Base-by-base conservation (phyloP, 2,797 vertebrate species). In the Philypnodon macrostomus region DNA sequence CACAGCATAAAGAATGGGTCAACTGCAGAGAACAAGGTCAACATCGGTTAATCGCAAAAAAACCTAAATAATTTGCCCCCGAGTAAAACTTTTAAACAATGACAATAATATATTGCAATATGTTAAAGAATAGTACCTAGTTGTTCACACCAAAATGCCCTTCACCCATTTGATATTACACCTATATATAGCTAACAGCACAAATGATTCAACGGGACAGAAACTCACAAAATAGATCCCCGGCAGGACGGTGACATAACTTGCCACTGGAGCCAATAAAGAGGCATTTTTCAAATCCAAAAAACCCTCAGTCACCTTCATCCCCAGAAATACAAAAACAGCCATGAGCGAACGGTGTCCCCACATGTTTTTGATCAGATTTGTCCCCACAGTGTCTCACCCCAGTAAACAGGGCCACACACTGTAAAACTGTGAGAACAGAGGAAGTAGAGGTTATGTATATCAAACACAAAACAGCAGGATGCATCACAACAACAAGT, bases 341-440 rank as follows among this genome's bases (percentile, higher is more conserved):
- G 58, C 72, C 63, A 29, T 45, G 36, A 53, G 70, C 55, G 47
- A 26, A 26, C 12, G 60, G 31, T 1, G 55, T 63, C 60, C 61
- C 23, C 13, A 29, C 46, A 29, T 0, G 7, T 18, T 45, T 68
- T 42, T 60, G 48, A 76, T 78, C 47, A 74, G 59, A 24, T 76
- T 65, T 63, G 58, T 59, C 56, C 41, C 56, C 44, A 53, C 46
- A 23, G 53, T 29, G 55, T 40, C 41, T 55, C 17, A 44, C 11
- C 24, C 42, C 37, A 29, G 37, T 39, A 54, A 68, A 69, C 49
- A 62, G 29, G 47, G 31, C 23, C 37, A 13, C 11, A 23, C 0
- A 15, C 37, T 44, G 23, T 19, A 30, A 15, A 51, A 30, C 29
- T 31, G 17, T 7, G 33, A 7, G 13, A 17, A 44, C 8, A n/a